Percentiles rank a stretch among this genome's conserved stretches.
These are phyloP conservation scores for Tolypeutes matacus DNA, from an alignment of 2,797 vertebrate species.

Conservation along the genomic window DNA sequence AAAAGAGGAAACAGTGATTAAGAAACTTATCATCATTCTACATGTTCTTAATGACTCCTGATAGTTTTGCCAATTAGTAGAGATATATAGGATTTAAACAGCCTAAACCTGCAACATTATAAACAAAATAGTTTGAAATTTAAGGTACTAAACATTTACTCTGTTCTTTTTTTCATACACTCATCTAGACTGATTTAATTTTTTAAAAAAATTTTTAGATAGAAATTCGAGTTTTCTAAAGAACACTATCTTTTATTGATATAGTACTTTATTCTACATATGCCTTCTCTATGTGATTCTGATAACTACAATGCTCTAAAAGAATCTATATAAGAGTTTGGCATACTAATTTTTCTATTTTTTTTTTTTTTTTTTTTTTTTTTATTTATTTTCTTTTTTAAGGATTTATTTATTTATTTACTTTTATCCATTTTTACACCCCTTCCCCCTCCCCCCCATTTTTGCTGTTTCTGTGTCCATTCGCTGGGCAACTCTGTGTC, in stretches of 20 bases:
- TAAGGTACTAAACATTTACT: background rate
- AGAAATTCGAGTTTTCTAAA: slow-evolving; percentile 47
- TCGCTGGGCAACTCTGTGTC: no score
- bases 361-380: no score
- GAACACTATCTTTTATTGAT: background rate
- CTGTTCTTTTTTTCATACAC: slow-evolving; percentile 6
- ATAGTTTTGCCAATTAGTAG: slow-evolving; percentile 11
- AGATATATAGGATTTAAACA: slow-evolving; percentile 10
- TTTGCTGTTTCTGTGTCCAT: no score
- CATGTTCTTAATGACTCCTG: slow-evolving; percentile 18
- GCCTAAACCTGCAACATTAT: background rate
- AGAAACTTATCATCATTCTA: slow-evolving; percentile 33
- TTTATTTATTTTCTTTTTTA: no score
- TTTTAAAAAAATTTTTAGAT: background rate
- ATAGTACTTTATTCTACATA: background rate
- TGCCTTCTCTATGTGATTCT: slow-evolving; percentile 24
- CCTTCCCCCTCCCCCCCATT: no score
- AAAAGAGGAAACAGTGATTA: slow-evolving; percentile 25
- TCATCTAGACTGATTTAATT: background rate
- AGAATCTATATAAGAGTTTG: background rate
- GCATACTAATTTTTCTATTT: slow-evolving; percentile 58
- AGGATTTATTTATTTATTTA: no score
- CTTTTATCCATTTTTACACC: no score
- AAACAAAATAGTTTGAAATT: slow-evolving; percentile 48
- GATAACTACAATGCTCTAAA: slow-evolving; percentile 57